phyloP scores from a whole-genome alignment of 37 sponge, comb jelly and placozoan genomes.

The Haliclona indistincta region DNA sequence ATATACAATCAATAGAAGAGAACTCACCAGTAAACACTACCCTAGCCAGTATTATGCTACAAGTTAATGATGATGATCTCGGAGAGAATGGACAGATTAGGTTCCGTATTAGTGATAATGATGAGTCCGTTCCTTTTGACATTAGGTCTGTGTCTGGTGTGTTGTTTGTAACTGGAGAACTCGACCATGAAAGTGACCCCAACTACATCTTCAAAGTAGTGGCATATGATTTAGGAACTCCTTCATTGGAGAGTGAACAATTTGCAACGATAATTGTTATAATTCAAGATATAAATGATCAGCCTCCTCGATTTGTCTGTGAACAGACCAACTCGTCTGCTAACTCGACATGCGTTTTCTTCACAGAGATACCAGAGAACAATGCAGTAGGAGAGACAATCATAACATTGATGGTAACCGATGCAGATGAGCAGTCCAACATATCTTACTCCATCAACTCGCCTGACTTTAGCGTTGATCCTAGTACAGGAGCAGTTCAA shows the following conservation, averaged over 20 bases:
- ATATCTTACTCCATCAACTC: not conserved
- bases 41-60: not conserved
- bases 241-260: constrained; percentile 13
- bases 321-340: not conserved
- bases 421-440: constrained; percentile 22
- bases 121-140: constrained; percentile 1
- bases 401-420: constrained; percentile 11
- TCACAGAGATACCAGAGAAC: not conserved
- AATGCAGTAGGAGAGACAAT: not conserved
- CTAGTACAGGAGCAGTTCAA: constrained; percentile 4
- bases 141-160: not conserved
- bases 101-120: constrained; percentile 33
- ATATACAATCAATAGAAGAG: constrained; percentile 39
- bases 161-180: not conserved
- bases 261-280: constrained; percentile 8
- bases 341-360: not conserved
- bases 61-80: constrained; percentile 51
- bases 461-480: constrained; percentile 3
- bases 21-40: constrained; percentile 20
- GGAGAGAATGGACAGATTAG: constrained; percentile 59
- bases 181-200: not conserved
- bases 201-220: constrained; percentile 29
- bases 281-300: constrained; percentile 50
- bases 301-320: constrained; percentile 18
- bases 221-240: constrained; percentile 56